phyloP scores from a whole-genome alignment of 2,888 invertebrate genomes.

The Deroplatys truncata region DNA sequence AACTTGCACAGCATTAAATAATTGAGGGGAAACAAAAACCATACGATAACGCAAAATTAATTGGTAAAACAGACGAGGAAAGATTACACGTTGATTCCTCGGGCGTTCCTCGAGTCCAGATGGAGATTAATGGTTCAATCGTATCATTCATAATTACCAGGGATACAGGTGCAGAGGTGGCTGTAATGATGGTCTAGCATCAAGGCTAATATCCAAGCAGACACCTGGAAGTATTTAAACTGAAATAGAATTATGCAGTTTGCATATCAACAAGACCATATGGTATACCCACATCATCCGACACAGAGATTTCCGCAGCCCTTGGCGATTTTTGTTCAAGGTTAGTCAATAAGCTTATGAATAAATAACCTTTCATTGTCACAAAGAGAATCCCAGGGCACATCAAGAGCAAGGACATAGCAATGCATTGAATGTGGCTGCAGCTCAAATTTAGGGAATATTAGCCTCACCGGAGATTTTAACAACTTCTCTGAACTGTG shows the following conservation, averaged over 20 bases:
- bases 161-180: background rate
- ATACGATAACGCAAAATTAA: background rate
- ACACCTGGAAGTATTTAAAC: background rate
- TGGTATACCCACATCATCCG: background rate
- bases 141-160: background rate
- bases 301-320: too few species aligned
- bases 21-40: background rate
- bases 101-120: background rate
- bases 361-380: too few species aligned
- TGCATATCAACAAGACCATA: background rate
- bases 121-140: background rate
- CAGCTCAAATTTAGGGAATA: too few species aligned
- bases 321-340: too few species aligned
- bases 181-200: background rate
- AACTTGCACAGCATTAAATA: background rate
- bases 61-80: background rate
- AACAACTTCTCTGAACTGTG: too few species aligned
- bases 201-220: background rate
- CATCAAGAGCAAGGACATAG: too few species aligned
- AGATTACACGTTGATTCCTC: background rate
- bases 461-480: too few species aligned
- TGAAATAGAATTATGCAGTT: background rate
- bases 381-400: too few species aligned
- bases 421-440: too few species aligned
- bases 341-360: too few species aligned